phyloP scores from a whole-genome alignment of 2,888 invertebrate genomes.

The Ochlodes sylvanus region DNA sequence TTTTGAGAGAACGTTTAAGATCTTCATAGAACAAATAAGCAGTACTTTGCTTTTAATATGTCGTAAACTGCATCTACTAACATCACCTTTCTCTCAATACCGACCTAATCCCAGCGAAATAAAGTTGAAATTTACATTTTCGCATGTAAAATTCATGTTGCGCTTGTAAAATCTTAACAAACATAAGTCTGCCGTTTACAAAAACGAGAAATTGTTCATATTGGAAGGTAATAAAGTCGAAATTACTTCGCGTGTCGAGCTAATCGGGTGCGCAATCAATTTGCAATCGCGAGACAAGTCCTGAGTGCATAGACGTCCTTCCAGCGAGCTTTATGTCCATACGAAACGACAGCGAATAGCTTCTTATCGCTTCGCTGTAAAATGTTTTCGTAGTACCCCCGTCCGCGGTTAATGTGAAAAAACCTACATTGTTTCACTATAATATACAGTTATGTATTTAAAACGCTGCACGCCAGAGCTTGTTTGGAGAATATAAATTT shows the following conservation, averaged over 20 bases:
- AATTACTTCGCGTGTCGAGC: constrained; percentile 29
- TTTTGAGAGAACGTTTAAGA: constrained; percentile 37
- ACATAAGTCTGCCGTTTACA: constrained; percentile 26
- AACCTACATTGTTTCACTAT: constrained; percentile 52
- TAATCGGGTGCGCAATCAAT: constrained; percentile 40
- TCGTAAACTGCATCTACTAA: constrained; percentile 61
- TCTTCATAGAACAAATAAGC: constrained; percentile 56
- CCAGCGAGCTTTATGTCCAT: constrained; percentile 71
- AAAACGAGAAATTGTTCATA: constrained; percentile 15
- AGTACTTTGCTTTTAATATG: constrained; percentile 64
- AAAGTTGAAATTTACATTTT: constrained; percentile 51
- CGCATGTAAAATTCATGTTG: constrained; percentile 37
- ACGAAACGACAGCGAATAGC: constrained; percentile 66
- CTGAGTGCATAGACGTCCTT: constrained; percentile 73
- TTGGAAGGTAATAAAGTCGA: constrained; percentile 35
- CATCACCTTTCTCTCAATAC: constrained; percentile 39
- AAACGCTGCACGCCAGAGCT: neutral
- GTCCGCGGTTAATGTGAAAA: constrained; percentile 48
- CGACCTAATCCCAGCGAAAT: constrained; percentile 36
- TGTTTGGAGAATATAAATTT: constrained; percentile 19
- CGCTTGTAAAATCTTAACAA: constrained; percentile 40
- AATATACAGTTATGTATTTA: constrained; percentile 13
- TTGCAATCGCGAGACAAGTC: constrained; percentile 56
- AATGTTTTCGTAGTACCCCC: constrained; percentile 68
- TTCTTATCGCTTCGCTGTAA: constrained; percentile 74